Percentiles rank a stretch among this genome's conserved stretches.
Conservation (phyloP, 2,113 vertebrate genomes). For the Sarotherodon lohbergeri region DNA sequence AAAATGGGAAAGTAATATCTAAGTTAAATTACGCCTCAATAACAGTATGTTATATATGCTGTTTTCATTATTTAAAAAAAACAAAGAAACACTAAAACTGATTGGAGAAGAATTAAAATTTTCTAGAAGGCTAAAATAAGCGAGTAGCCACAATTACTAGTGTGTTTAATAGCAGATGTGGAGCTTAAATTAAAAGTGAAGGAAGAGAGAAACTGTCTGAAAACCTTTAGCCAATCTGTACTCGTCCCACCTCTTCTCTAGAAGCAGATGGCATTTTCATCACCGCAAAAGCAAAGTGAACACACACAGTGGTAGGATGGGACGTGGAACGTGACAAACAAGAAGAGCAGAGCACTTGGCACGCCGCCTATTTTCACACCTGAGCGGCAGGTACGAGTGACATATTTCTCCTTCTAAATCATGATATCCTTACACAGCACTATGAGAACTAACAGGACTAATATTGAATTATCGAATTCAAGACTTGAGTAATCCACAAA, state of each 20-base stretch:
- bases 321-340: neutral
- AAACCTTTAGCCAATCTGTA: neutral
- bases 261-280: constrained; percentile 29
- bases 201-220: neutral
- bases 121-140: neutral
- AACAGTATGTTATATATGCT: neutral
- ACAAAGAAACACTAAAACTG: neutral
- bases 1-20: neutral
- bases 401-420: neutral
- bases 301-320: neutral
- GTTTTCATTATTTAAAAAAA: neutral
- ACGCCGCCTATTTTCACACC: constrained; percentile 10
- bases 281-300: neutral
- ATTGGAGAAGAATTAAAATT: neutral
- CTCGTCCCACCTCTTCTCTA: neutral
- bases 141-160: neutral
- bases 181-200: neutral
- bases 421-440: neutral
- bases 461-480: neutral
- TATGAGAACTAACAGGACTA: neutral
- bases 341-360: neutral
- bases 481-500: neutral
- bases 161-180: neutral
- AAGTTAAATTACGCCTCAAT: neutral
- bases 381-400: neutral